Percentiles rank a stretch among this genome's conserved stretches.
These are phyloP conservation scores for Xylocopa sonorina DNA, from an alignment of 1,140 invertebrate species.

Conservation along the genomic window DNA sequence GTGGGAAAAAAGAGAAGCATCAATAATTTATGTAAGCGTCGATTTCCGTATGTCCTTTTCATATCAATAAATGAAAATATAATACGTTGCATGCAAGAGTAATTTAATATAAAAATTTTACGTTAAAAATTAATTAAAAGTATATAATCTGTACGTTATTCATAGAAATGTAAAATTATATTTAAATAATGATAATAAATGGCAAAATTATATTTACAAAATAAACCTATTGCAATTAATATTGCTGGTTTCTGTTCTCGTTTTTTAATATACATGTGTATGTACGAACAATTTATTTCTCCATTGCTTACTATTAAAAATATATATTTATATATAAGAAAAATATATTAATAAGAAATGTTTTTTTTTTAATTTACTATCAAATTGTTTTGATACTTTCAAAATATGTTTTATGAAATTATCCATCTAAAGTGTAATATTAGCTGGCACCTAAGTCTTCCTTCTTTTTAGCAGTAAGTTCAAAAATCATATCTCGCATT, in stretches of 20 bases:
- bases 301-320: slow-evolving; percentile 23
- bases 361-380: slow-evolving; percentile 7
- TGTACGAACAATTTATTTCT: slow-evolving; percentile 22
- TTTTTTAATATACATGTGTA: slow-evolving; percentile 1
- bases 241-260: too few relatives aligned
- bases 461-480: slow-evolving; percentile 75
- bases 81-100: background rate
- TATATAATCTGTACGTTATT: background rate
- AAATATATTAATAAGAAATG: slow-evolving; percentile 1
- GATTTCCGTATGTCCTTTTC: background rate
- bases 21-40: background rate
- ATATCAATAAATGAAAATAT: background rate
- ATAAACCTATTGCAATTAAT: slow-evolving; percentile 15
- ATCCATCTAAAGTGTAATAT: slow-evolving; percentile 12
- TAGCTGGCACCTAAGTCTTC: slow-evolving; percentile 64
- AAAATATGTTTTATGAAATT: too few relatives aligned
- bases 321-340: too few relatives aligned
- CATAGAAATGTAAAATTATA: slow-evolving; percentile 15
- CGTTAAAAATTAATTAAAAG: background rate
- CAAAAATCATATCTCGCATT: slow-evolving; percentile 77
- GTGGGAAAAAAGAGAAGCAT: background rate
- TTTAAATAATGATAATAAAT: slow-evolving; percentile 20
- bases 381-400: slow-evolving; percentile 34
- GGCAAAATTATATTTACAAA: slow-evolving; percentile 40
- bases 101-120: background rate